Evolutionary conservation across 2,113 vertebrate species (phyloP).

Genomic region (Myodes glareolus): DNA sequence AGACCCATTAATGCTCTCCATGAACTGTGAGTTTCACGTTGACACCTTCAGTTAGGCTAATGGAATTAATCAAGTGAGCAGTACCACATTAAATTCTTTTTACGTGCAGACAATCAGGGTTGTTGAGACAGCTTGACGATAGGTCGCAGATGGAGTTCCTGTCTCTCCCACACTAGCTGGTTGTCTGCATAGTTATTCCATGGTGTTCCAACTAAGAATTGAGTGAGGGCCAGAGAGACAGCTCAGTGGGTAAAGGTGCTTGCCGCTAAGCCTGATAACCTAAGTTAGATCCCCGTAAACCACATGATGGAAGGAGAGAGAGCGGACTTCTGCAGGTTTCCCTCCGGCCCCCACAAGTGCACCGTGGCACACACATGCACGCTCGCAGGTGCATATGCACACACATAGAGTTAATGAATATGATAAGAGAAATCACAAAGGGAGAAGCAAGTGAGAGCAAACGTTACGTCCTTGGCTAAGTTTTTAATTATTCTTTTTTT

Average conservation of each 20-base stretch:
- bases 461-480: neutral
- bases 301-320: no score
- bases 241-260: neutral
- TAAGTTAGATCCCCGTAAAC: no score
- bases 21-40: neutral
- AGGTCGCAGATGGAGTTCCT: neutral
- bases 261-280: no score
- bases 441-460: neutral
- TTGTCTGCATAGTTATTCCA: neutral
- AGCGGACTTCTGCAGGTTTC: neutral
- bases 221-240: neutral
- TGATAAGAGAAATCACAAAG: neutral
- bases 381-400: neutral
- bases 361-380: neutral
- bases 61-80: neutral
- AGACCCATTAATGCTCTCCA: neutral
- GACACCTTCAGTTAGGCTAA: neutral
- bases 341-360: no score
- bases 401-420: neutral
- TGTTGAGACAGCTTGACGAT: neutral
- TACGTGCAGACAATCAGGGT: neutral
- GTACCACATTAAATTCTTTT: slow-evolving; percentile 6
- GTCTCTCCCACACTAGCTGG: neutral
- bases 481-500: neutral
- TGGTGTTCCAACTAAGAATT: neutral